Evolutionary conservation across 2,113 vertebrate species (phyloP), one percentile per base, ranked within the genome.

Genomic region (Dicerorhinus sumatrensis): DNA sequence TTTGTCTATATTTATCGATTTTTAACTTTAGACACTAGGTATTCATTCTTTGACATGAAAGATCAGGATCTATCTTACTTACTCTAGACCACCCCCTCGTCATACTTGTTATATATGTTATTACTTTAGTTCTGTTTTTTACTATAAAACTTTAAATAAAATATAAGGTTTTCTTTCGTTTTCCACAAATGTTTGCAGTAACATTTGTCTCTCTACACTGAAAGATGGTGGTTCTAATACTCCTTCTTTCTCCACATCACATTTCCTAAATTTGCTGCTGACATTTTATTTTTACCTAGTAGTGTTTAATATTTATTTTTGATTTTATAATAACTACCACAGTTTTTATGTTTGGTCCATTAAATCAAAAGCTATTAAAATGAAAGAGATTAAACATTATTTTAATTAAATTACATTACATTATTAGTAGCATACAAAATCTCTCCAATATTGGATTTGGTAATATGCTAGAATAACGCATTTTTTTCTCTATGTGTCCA

Each of bases 221-320:
- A 79, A 79, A 90, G n/a, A 27, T 42, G 10, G 33, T 70, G 20
- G 14, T 39, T 12, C 25, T 84, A 85, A 79, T 85, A 42, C 2
- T 51, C 62, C 27, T 76, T 60, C 54, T 91, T 70, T 51, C 18
- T 91, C 10, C 81, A 91, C 3, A 16, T 11, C 79, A 63, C n/a
- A 85, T 85, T 14, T 60, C 39, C 27, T 85, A 79, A 79, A 72
- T 86, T 70, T 79, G 17, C 33, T 62, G 48, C 25, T 62, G 12
- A 51, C 63, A 76, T 83, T 95, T 76, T 67, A 76, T 90, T 79
- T 69, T 85, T 77, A 79, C 4, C 77, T 7, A 85, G 21, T 65
- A 21, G 75, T 21, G 10, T 60, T 31, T 77, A 95, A 95, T 51
- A 79, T 77, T 77, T 69, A 91, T 69, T 85, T 90, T 85, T 31